phyloP scores from a whole-genome alignment of 2,113 vertebrate species.

The Ceyx cyanopectus region DNA sequence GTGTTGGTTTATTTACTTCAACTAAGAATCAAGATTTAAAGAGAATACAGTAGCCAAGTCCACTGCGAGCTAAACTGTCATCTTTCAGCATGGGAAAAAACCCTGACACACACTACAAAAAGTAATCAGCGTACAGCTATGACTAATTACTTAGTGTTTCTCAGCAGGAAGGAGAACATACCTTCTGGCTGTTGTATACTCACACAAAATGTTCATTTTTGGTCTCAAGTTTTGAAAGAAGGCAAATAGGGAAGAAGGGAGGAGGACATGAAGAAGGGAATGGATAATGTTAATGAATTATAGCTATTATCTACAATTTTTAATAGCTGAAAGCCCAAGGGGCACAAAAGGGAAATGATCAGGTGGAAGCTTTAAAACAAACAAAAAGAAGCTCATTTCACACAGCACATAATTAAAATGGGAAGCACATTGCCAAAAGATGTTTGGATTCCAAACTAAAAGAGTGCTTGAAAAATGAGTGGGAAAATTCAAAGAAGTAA shows the following conservation, averaged over 20 bases:
- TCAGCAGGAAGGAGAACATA: no score
- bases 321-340: background rate
- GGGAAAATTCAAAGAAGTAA: background rate
- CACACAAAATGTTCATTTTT: no score
- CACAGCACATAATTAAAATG: background rate
- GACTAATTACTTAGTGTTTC: no score
- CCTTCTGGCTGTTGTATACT: no score
- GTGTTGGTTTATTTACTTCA: no score
- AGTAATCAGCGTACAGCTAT: no score
- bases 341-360: background rate
- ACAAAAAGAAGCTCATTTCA: background rate
- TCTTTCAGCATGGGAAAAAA: no score
- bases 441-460: background rate
- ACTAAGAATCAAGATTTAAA: no score
- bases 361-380: slow-evolving; percentile 9
- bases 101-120: no score
- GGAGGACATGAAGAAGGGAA: background rate
- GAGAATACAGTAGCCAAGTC: no score
- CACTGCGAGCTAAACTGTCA: no score
- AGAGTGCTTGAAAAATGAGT: background rate
- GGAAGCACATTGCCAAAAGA: background rate
- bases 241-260: background rate
- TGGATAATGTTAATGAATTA: background rate
- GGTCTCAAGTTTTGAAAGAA: background rate
- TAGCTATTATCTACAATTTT: background rate